A percentile compares a stretch with the other conserved stretches of the same genome.
Evolutionary conservation across 1,140 invertebrate genomes (phyloP).

Genomic region (Drosophila ironensis): DNA sequence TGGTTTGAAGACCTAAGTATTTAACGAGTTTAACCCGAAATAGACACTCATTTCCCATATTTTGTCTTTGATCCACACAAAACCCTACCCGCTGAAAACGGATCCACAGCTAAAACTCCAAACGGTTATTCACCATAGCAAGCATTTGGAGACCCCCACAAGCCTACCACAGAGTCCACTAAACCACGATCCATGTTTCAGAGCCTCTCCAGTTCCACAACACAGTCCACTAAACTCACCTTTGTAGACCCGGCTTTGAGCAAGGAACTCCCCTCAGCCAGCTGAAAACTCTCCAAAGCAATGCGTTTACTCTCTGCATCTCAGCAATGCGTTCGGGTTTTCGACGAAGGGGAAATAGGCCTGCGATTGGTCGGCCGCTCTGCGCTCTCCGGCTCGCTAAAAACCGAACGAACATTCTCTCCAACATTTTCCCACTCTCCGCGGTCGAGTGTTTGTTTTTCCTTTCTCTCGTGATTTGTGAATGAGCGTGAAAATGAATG

Average conservation of each 20-base stretch:
- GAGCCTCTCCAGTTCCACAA: constrained; percentile 3
- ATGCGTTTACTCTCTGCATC: constrained; percentile 13
- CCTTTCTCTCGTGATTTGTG: constrained; percentile 19
- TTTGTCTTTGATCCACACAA: no score
- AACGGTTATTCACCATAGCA: no score
- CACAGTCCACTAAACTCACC: constrained; percentile 5
- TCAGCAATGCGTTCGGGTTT: constrained; percentile 26
- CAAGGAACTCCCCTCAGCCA: background rate
- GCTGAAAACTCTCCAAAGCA: constrained; percentile 8
- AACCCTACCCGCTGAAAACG: no score
- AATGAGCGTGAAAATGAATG: constrained; percentile 74
- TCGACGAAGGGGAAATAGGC: constrained; percentile 25
- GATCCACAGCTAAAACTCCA: no score
- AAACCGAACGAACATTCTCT: background rate
- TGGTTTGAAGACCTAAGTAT: no score
- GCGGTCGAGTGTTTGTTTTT: constrained; percentile 19
- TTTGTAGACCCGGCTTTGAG: constrained; percentile 34
- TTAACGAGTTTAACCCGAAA: no score
- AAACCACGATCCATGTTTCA: background rate
- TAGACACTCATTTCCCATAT: no score
- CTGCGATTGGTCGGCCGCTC: constrained; percentile 55
- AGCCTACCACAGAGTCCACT: constrained; percentile 6
- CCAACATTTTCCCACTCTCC: background rate
- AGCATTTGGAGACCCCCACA: no score
- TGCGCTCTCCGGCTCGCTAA: constrained; percentile 1